Base-by-base conservation (phyloP, 1,140 invertebrate species). In the Trypoxylus dichotomus region DNA sequence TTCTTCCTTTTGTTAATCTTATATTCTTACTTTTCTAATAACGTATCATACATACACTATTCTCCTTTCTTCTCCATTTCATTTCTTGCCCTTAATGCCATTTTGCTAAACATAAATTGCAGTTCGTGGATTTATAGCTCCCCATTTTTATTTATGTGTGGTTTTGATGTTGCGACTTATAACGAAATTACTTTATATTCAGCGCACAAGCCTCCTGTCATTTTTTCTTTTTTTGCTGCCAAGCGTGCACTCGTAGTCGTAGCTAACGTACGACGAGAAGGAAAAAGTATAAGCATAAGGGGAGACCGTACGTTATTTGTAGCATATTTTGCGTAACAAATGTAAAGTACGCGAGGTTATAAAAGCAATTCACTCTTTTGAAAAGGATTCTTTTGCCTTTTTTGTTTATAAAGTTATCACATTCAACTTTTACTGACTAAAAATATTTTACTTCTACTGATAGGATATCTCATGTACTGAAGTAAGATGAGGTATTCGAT, bases 101-200 rank as follows among this genome's bases (percentile, higher is more conserved):
- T 54, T 54, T 54, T 54, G 47, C 47, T 54, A 54, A 54, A n/a
- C 47, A 54, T 54, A 54, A 54, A 54, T 54, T 54, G 47, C 47
- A 15, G 47, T 15, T 19, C 47, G 47, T 54, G 47, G 47, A 54
- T 54, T 54, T 54, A 54, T 54, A 15, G 19, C 47, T 54, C 19
- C 47, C 47, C 47, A 54, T 54, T 54, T 54, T 54, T 54, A 54
- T 54, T 54, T 54, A 54, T 54, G 47, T 54, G 47, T 54, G 47
- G 47, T 54, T 54, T 54, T 54, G 47, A 54, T 54, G 47, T 54
- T 54, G 47, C 47, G 47, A 54, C 47, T 54, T 54, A 54, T 54
- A 54, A 54, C 47, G 47, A 54, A 54, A 54, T 54, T 54, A 54
- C 47, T 54, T 54, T 54, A 54, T 54, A 54, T 54, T 54, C 47